Evolutionary conservation across 30 jellyfish, hydroid and myxozoan genomes (phyloP), one percentile per base, ranked within the genome.

Genomic region (Nemopilema nomurai): DNA sequence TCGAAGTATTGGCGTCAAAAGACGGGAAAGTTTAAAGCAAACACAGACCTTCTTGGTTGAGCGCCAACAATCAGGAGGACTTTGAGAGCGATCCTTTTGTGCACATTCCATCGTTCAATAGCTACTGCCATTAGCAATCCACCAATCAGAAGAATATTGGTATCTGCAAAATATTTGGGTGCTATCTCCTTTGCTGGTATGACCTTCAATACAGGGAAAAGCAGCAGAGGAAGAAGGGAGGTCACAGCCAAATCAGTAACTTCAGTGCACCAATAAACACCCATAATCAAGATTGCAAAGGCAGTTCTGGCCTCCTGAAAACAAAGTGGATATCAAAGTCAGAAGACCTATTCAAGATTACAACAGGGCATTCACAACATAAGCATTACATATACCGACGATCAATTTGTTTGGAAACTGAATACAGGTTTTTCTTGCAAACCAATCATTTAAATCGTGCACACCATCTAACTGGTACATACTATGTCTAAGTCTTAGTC

Each of bases 241-340:
- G 99, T 94, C 62, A 94, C 99, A 1, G 99, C 94, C 28, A 94
- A 82, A 28, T 96, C 90, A 18, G 99, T 89, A 51, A 88, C 99
- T 72, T 94, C 99, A 1, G 97, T 94, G 17, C 94, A 82, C 99
- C 99, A 94, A 69, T 41, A 94, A 17, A 74, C 86, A 30, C 95
- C 97, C 96, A 94, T 84, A 62, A 94, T 83, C 28, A 90, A 63
- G 63, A 94, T 94, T 26, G 88, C 96, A 64, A 89, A 94, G 4
- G 95, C 97, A 21, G 97, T 76, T 50, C 92, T 62, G 16, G 94
- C 93, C 74, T 89, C 99, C 99, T 94, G 78, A 1, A 57, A 79
- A 84, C 18, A 78, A n/a, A 67, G 32, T 24, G 6, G 8, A 32
- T 49, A 75, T n/a, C n/a, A n/a, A n/a, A n/a, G n/a, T n/a, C n/a